These are phyloP conservation scores for Vanessa atalanta DNA, from an alignment of 1,140 invertebrate genomes.

Conservation along the genomic window DNA sequence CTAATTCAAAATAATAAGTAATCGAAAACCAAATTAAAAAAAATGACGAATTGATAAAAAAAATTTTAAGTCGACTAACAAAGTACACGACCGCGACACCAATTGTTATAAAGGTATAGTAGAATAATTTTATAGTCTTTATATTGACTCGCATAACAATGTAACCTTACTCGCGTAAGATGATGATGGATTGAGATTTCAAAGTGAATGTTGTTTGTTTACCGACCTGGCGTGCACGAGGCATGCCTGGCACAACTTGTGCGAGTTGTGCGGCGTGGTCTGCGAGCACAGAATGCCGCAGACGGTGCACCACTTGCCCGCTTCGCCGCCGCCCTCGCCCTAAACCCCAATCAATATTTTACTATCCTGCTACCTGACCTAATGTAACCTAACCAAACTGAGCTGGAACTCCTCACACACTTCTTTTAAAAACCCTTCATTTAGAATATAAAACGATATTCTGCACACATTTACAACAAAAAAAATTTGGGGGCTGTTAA, in stretches of 20 bases:
- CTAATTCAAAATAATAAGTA: no score
- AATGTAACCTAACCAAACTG: constrained; percentile 11
- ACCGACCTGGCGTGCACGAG: constrained; percentile 82
- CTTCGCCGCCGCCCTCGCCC: constrained; percentile 74
- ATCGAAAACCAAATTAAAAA: no score
- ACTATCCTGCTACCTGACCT: constrained; percentile 31
- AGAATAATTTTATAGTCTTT: background rate
- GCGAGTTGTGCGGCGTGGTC: constrained; percentile 78
- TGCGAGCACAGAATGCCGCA: constrained; percentile 80
- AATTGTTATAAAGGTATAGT: no score
- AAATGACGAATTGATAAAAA: no score
- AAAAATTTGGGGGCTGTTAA: constrained; percentile 73
- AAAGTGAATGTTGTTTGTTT: constrained; percentile 42
- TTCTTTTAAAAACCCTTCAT: constrained; percentile 79
- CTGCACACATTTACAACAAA: constrained; percentile 74
- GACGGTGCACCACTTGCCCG: constrained; percentile 76
- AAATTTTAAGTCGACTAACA: no score
- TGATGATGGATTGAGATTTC: constrained; percentile 26
- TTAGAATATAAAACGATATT: constrained; percentile 64
- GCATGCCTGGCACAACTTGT: constrained; percentile 81
- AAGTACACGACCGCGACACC: no score
- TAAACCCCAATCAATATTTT: constrained; percentile 78
- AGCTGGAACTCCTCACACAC: constrained; percentile 63
- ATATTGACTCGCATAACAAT: background rate
- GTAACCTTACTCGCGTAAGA: constrained; percentile 14